Conservation (phyloP, 2,797 vertebrate species). For the Lepus oiostolus region DNA sequence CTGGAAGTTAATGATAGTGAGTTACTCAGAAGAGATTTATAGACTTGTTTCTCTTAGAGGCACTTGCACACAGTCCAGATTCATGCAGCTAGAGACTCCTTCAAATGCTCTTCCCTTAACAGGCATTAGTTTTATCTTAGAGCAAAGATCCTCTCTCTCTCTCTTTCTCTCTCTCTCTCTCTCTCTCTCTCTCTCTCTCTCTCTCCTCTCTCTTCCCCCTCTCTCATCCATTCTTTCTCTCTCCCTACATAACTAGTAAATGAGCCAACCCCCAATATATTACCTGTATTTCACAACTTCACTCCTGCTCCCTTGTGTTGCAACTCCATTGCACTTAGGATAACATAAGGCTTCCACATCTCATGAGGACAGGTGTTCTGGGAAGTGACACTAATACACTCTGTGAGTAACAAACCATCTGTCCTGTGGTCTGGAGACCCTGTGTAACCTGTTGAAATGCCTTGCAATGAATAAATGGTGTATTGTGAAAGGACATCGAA, state of each 20-base stretch:
- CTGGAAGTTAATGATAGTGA: background rate
- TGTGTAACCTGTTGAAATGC: background rate
- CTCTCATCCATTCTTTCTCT: no score
- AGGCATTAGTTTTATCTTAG: background rate
- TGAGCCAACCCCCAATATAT: background rate
- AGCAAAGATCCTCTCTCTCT: background rate
- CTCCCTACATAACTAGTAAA: no score
- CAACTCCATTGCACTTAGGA: background rate
- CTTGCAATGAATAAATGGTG: background rate
- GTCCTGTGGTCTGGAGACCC: background rate
- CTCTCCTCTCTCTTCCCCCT: background rate
- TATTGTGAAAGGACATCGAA: background rate
- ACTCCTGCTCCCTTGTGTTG: background rate
- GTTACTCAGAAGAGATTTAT: background rate
- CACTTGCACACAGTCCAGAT: background rate
- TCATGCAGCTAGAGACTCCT: background rate
- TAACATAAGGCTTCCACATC: background rate
- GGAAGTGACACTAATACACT: background rate
- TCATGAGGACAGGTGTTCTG: background rate
- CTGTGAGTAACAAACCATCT: background rate
- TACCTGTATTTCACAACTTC: background rate
- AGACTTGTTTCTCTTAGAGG: background rate
- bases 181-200: no score
- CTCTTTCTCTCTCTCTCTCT: background rate
- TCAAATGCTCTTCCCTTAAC: background rate